Conservation (phyloP, 2,797 vertebrate genomes). For the Gymnoscopelus braueri region DNA sequence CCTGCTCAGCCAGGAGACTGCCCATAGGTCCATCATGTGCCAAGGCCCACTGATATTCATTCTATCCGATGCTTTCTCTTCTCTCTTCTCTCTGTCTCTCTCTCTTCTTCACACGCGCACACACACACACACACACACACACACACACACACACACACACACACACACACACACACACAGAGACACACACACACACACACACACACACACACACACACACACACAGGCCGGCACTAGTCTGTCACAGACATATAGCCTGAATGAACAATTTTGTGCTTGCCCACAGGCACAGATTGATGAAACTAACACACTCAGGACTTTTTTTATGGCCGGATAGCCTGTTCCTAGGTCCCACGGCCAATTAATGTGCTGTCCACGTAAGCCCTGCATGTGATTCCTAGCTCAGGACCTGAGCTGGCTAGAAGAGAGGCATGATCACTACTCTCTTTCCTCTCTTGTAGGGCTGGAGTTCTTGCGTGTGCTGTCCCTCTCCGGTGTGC, state of each 20-base stretch:
- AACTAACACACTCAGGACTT: too few relatives aligned
- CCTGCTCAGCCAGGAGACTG: conserved; percentile 15
- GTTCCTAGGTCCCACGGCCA: too few relatives aligned
- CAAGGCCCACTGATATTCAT: conserved; percentile 15
- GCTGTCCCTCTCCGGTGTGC: too few relatives aligned
- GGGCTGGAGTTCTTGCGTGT: too few relatives aligned
- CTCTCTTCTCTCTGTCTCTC: too few relatives aligned
- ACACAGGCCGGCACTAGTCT: not conserved
- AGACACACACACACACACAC: conserved; percentile 4
- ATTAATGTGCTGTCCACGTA: too few relatives aligned
- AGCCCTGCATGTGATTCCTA: too few relatives aligned
- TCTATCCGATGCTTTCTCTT: too few relatives aligned
- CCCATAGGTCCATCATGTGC: conserved; percentile 21
- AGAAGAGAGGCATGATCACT: too few relatives aligned
- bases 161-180: not conserved
- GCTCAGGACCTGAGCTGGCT: too few relatives aligned
- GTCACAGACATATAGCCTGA: not conserved
- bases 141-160: not conserved
- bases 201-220: not conserved
- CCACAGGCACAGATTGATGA: not conserved
- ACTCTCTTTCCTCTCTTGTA: too few relatives aligned
- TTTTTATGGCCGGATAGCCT: too few relatives aligned
- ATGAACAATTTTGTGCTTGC: not conserved
- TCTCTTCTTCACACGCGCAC: not conserved
- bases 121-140: not conserved